Evolutionary conservation across 2,113 vertebrate species (phyloP), one percentile per base, ranked within the genome.

Genomic region (Albula glossodonta): DNA sequence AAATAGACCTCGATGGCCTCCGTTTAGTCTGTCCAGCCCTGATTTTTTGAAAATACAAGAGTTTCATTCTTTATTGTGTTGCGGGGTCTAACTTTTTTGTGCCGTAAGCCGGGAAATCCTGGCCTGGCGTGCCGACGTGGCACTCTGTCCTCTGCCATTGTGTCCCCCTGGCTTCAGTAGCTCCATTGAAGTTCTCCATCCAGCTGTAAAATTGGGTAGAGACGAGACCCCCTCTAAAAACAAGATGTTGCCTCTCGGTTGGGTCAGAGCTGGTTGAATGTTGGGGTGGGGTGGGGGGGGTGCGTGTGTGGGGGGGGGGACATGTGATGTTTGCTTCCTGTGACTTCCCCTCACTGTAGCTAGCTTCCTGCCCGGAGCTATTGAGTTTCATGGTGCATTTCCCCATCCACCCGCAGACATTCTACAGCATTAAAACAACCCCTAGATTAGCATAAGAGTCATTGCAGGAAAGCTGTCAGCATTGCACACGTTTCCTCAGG

Each of bases 61-160:
- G 50, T 87, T 89, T 86, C 87, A 83, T 88, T 88, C 86, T 88
- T 86, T 79, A 80, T 85, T 86, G 88, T 90, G 87, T 80, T 78
- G 57, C 48, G 49, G 25, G 52, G 84, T 79, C 85, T 74, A 78
- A 83, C 81, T 63, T 83, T 87, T 85, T 85, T 86, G 86, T 91
- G 89, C 86, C 87, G 80, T 93, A 93, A 95, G 93, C 92, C 93
- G 93, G 94, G 93, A 95, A 93, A 93, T 95, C 94, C 92, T 86
- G 89, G 83, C 89, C 86, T 94, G 92, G 93, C 88, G 74, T 92
- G 90, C 87, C 81, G 90, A 90, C 89, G 88, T 89, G 91, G 90
- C 88, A 84, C 90, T 87, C 51, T 63, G 85, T 89, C 92, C 60
- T 66, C 17, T 19, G 7, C 1, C 83, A 91, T 94, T 95, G 93